Base-by-base conservation (phyloP, 1,140 invertebrate genomes). In the Drosophila navojoa region DNA sequence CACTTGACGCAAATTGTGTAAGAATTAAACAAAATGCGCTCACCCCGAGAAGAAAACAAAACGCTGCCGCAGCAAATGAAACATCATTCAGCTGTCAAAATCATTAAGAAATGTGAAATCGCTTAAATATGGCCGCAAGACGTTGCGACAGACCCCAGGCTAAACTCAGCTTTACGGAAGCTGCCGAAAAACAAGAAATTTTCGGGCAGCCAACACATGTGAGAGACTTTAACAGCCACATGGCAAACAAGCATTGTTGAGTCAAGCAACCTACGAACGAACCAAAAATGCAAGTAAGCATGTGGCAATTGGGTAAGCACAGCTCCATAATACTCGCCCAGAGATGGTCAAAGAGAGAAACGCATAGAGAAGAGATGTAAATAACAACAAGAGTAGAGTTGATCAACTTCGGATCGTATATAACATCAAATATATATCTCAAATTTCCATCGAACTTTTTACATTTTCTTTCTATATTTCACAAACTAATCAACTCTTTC, bases 41-140 rank as follows among this genome's bases (percentile, higher is more conserved):
- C 5, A 25, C 45, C 58, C 63, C 50, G 44, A 70, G 71, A 76
- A 60, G 52, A 38, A 73, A 59, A 60, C 47, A 79, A 61, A 70
- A 74, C 61, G 3, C 61, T 67, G 59, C 60, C 53, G 29, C 74
- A 52, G 27, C 71, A 47, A 86, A 79, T 87, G 79, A 79, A 84
- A 82, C 79, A 87, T 89, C 82, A 89, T 89, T 89, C 79, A 87
- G 82, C 82, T 87, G 82, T 87, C 82, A 87, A 78, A 87, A 84
- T 89, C 79, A 87, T 87, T 87, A 87, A 86, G 82, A 76, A 71
- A 84, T 87, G 82, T 87, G 76, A 79, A 87, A 87, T 89, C 82
- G 82, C 58, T 86, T 86, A 86, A 86, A 86, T 87, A 60, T 87
- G 82, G 57, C 61, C 40, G 61, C 66, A 44, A 67, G 50, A 40